These are phyloP conservation scores for Melanerpes formicivorus DNA, from an alignment of 2,113 vertebrate species.

Conservation along the genomic window DNA sequence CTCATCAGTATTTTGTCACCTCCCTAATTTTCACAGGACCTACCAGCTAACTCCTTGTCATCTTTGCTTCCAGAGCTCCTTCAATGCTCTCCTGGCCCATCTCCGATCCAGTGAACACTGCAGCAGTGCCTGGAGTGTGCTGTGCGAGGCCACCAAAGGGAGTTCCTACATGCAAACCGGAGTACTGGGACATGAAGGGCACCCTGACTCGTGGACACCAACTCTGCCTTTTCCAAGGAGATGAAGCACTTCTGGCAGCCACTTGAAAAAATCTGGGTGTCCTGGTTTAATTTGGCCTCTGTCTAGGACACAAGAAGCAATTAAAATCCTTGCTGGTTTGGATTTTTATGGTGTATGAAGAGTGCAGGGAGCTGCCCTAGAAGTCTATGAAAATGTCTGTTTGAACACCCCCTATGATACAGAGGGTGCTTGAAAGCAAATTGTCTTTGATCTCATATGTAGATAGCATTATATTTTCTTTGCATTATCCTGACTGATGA, in stretches of 20 bases:
- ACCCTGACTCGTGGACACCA: background rate
- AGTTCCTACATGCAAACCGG: background rate
- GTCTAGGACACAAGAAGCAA: background rate
- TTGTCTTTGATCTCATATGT: background rate
- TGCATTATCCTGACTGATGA: background rate
- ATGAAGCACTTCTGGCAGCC: background rate
- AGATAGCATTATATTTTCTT: background rate
- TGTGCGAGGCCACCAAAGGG: fast-evolving
- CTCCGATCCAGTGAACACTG: background rate
- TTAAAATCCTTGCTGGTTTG: background rate
- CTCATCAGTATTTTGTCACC: background rate
- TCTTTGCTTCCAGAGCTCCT: background rate
- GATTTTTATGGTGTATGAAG: background rate
- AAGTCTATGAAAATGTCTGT: background rate
- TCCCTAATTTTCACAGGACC: background rate
- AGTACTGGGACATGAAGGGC: background rate
- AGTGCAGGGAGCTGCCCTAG: background rate
- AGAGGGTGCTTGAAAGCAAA: background rate
- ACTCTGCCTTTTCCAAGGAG: background rate
- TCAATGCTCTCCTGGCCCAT: fast-evolving
- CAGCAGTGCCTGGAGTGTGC: background rate
- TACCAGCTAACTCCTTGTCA: background rate
- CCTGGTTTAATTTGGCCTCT: background rate
- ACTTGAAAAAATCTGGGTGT: background rate
- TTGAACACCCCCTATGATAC: background rate